Percentiles rank a stretch among this genome's conserved stretches.
phyloP scores from a whole-genome alignment of 2,888 invertebrate species.

The Cataglyphis altisquamis region DNA sequence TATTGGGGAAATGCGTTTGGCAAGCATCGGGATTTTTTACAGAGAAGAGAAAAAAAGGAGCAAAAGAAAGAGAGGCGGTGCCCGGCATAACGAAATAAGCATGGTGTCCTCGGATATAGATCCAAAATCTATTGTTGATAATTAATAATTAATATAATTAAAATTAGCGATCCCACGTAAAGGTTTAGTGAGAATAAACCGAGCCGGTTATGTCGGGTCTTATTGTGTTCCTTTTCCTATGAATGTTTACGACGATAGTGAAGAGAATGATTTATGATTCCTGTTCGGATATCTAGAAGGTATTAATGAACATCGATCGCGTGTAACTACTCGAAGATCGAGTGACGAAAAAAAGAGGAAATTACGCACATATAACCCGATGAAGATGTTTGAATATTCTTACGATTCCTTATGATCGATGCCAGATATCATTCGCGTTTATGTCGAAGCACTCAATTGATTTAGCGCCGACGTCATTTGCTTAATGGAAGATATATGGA shows the following conservation, averaged over 20 bases:
- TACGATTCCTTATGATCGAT: conserved; percentile 1
- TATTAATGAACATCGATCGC: not conserved
- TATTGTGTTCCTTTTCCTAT: not conserved
- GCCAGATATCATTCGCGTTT: not conserved
- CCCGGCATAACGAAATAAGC: conserved; percentile 52
- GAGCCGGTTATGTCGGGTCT: not conserved
- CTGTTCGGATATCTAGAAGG: not conserved
- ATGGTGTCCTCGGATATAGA: conserved; percentile 22
- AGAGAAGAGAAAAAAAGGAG: conserved; percentile 14
- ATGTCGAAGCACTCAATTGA: not conserved
- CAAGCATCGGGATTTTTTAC: conserved; percentile 40
- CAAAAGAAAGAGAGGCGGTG: conserved; percentile 64
- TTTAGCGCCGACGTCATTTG: conserved; percentile 19
- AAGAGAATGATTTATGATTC: not conserved
- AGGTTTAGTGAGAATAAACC: not conserved
- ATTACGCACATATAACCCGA: not conserved
- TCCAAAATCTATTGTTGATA: conserved; percentile 32
- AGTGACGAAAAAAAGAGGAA: not conserved
- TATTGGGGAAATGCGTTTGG: conserved; percentile 43
- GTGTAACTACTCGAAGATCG: not conserved
- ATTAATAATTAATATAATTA: conserved; percentile 14
- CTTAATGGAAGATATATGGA: conserved; percentile 26
- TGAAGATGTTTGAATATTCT: not conserved
- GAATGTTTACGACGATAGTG: not conserved
- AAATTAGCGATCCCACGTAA: conserved; percentile 27